phyloP scores from a whole-genome alignment of 2,888 invertebrate species.

The Ichneumon xanthorius region DNA sequence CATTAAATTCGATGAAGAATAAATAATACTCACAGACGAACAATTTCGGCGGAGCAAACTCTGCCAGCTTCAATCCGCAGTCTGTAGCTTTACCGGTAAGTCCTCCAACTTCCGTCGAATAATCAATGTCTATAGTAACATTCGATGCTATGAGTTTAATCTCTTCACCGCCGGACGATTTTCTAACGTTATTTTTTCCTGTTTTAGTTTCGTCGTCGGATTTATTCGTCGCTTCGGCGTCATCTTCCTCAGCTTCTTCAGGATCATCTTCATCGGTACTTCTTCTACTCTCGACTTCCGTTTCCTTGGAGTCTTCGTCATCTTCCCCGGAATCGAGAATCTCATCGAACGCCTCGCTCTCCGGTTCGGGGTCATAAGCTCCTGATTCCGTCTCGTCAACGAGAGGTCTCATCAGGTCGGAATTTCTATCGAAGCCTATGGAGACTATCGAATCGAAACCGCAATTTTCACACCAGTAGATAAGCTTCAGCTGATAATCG shows the following conservation, averaged over 20 bases:
- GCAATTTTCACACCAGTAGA: conserved; percentile 87
- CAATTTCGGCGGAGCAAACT: conserved; percentile 87
- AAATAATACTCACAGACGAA: conserved; percentile 86
- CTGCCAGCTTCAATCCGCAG: conserved; percentile 85
- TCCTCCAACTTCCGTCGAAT: conserved; percentile 44
- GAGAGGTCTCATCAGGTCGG: conserved; percentile 57
- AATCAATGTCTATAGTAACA: conserved; percentile 69
- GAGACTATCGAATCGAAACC: conserved; percentile 85
- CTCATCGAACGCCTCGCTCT: conserved; percentile 20
- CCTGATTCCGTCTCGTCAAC: conserved; percentile 34
- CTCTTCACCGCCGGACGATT: neutral
- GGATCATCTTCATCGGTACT: neutral
- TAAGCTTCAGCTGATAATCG: conserved; percentile 86
- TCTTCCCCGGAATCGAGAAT: conserved; percentile 32
- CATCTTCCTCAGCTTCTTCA: conserved; percentile 2
- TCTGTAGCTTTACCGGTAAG: conserved; percentile 84
- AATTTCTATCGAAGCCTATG: conserved; percentile 86
- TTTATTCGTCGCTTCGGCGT: neutral
- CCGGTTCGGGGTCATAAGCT: conserved; percentile 26
- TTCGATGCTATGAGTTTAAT: conserved; percentile 56
- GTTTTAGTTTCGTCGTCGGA: neutral
- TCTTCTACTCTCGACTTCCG: neutral
- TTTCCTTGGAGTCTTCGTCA: conserved; percentile 11
- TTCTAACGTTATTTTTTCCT: neutral
- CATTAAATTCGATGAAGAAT: neutral